Percentiles rank a stretch among this genome's conserved stretches.
phyloP scores from a whole-genome alignment of 2,888 invertebrate species.

The Abrostola tripartita region DNA sequence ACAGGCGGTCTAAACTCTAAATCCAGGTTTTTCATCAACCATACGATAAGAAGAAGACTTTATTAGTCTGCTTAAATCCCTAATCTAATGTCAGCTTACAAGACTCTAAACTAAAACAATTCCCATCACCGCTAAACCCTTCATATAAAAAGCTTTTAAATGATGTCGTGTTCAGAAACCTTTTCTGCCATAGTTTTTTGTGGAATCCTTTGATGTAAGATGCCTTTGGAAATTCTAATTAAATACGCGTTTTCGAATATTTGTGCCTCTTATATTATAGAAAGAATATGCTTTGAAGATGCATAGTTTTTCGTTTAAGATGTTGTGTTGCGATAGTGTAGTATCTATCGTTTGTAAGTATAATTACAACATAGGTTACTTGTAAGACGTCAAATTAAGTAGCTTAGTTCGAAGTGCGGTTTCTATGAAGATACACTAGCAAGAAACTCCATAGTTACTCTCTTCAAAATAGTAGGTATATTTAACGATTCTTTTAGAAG shows the following conservation, averaged over 20 bases:
- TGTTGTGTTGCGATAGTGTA: background rate
- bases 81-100: slow-evolving; percentile 14
- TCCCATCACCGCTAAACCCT: slow-evolving; percentile 9
- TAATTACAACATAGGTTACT: too few species aligned
- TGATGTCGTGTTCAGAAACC: slow-evolving; percentile 28
- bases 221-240: slow-evolving; percentile 48
- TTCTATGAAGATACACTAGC: too few species aligned
- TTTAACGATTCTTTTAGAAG: too few species aligned
- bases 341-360: too few species aligned
- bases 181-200: slow-evolving; percentile 41
- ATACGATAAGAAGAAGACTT: too few species aligned
- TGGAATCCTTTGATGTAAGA: slow-evolving; percentile 49
- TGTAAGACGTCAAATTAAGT: too few species aligned
- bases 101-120: slow-evolving; percentile 8
- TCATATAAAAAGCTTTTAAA: slow-evolving; percentile 38
- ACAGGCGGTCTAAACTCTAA: too few species aligned
- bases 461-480: too few species aligned
- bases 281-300: slow-evolving; percentile 36
- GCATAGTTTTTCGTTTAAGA: background rate
- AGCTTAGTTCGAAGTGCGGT: too few species aligned
- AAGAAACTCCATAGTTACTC: too few species aligned
- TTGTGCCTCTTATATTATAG: slow-evolving; percentile 10
- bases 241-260: slow-evolving; percentile 41
- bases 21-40: too few species aligned
- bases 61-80: background rate